Percentiles rank a stretch among this genome's conserved stretches.
These are phyloP conservation scores for Habrosyne pyritoides DNA, from an alignment of 2,888 invertebrate species.

Conservation along the genomic window DNA sequence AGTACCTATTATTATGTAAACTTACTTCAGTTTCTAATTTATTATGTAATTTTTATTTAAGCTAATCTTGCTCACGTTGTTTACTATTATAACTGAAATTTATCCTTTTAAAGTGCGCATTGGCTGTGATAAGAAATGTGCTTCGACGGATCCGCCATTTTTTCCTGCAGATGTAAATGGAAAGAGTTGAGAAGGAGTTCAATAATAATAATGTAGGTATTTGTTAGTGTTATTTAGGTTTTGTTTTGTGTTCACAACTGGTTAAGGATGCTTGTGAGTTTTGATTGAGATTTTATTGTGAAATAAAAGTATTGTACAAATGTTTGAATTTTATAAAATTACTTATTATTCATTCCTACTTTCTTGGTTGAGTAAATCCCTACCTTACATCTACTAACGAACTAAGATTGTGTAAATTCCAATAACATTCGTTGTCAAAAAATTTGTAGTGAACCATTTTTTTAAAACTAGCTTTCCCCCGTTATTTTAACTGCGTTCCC, in stretches of 20 bases:
- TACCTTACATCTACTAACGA: too few relatives aligned
- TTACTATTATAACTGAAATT: background rate
- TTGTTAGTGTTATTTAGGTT: conserved; percentile 68
- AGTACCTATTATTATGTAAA: conserved; percentile 1
- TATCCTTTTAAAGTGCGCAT: background rate
- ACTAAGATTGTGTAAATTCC: too few relatives aligned
- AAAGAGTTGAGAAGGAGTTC: conserved; percentile 32
- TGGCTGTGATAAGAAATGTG: conserved; percentile 45
- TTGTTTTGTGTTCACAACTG: conserved; percentile 70
- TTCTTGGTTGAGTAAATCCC: conserved; percentile 8
- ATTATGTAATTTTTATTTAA: conserved; percentile 1
- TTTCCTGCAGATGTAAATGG: conserved; percentile 16
- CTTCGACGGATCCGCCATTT: conserved; percentile 40
- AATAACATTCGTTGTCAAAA: too few relatives aligned
- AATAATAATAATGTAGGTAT: conserved; percentile 46
- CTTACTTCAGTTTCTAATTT: conserved; percentile 3
- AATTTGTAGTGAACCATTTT: too few relatives aligned
- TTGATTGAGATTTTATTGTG: conserved; percentile 79
- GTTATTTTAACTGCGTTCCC: too few relatives aligned
- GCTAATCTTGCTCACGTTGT: conserved; percentile 1
- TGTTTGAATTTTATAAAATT: conserved; percentile 35
- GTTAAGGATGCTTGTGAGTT: conserved; percentile 73
- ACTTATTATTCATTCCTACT: too few relatives aligned
- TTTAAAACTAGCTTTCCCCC: too few relatives aligned
- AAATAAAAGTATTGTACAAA: conserved; percentile 76